A percentile compares a stretch with the other conserved stretches of the same genome.
Evolutionary conservation across 2,888 invertebrate genomes (phyloP).

Genomic region (Ectemnius cavifrons): DNA sequence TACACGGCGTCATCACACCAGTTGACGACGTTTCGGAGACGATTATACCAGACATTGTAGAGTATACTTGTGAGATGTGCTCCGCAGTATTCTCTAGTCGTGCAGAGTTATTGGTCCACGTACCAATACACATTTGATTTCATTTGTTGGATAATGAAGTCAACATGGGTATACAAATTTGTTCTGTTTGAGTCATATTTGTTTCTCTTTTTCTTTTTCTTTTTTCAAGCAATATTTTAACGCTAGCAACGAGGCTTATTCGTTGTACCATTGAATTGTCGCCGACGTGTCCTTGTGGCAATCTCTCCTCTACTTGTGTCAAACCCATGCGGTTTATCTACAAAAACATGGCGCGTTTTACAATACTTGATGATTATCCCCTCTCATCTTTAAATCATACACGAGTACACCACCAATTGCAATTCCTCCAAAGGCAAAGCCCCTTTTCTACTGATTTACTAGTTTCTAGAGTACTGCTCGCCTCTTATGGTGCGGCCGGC

Average conservation of each 20-base stretch:
- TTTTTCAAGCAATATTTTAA: constrained; percentile 51
- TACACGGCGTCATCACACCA: constrained; percentile 71
- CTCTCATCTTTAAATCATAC: no score
- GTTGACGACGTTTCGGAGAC: constrained; percentile 79
- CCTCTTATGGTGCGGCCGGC: no score
- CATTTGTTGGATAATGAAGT: constrained; percentile 51
- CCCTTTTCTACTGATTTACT: no score
- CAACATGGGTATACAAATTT: constrained; percentile 48
- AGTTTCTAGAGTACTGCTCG: no score
- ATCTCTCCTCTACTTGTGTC: constrained; percentile 32
- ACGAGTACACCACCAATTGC: no score
- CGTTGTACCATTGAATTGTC: constrained; percentile 43
- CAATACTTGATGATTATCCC: no score
- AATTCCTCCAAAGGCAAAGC: no score
- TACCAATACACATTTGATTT: constrained; percentile 89
- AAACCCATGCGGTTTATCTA: no score
- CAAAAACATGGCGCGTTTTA: no score
- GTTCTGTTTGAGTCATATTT: constrained; percentile 55
- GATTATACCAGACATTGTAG: constrained; percentile 80
- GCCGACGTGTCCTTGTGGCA: constrained; percentile 37
- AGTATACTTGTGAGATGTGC: constrained; percentile 91
- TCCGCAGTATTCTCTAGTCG: constrained; percentile 86
- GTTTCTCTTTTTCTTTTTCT: constrained; percentile 8
- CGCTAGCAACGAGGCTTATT: constrained; percentile 31
- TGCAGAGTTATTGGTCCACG: constrained; percentile 86